phyloP scores from a whole-genome alignment of 2,113 vertebrate species.

The Formicarius rufipectus region DNA sequence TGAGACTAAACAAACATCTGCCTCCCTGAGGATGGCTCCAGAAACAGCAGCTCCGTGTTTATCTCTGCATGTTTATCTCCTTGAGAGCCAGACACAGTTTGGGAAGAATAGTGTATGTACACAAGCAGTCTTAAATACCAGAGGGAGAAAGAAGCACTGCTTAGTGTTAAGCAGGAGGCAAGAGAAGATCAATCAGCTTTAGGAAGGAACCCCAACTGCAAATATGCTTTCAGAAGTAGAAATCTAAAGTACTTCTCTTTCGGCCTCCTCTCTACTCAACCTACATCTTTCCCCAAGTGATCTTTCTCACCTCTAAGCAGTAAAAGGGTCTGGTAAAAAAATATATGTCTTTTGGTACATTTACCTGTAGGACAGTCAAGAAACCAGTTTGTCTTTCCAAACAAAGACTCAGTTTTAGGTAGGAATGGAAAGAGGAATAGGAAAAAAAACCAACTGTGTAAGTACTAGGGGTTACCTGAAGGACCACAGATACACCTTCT shows the following conservation, averaged over 20 bases:
- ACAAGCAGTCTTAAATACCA: not conserved
- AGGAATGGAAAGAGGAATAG: not conserved
- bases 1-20: not conserved
- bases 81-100: rapidly evolving
- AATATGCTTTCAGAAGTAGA: not conserved
- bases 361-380: not conserved
- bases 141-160: not conserved
- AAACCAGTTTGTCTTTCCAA: not conserved
- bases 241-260: not conserved
- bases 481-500: not conserved
- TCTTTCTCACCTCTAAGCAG: not conserved
- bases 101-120: not conserved
- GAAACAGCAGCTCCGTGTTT: not conserved
- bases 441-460: not conserved
- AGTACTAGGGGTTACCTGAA: not conserved
- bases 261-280: not conserved
- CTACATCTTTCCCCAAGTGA: not conserved
- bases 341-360: not conserved
- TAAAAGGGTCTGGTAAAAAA: not conserved
- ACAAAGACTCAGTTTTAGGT: not conserved
- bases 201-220: not conserved
- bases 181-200: not conserved
- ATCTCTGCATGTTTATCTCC: not conserved
- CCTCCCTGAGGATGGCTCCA: not conserved
- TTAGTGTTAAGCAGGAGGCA: not conserved